phyloP scores from a whole-genome alignment of 2,888 invertebrate genomes.

The Drosophila subsilvestris region DNA sequence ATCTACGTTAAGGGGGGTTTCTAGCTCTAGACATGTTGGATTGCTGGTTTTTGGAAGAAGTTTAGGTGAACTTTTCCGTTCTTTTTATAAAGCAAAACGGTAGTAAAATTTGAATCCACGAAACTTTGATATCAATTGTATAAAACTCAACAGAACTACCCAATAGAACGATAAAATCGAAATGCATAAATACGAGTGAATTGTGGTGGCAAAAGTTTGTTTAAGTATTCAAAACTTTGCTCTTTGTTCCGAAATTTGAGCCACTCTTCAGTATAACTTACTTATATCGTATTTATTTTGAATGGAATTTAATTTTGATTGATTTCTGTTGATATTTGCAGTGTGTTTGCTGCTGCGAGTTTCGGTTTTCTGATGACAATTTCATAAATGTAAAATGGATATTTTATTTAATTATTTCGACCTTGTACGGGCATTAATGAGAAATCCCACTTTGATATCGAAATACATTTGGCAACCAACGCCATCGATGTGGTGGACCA shows the following conservation, averaged over 20 bases:
- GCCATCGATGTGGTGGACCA: conserved; percentile 32
- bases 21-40: no score
- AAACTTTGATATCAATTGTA: no score
- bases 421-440: conserved; percentile 36
- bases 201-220: no score
- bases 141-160: not conserved
- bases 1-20: conserved; percentile 10
- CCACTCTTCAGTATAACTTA: not conserved
- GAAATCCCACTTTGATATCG: conserved; percentile 18
- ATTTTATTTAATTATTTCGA: conserved; percentile 7
- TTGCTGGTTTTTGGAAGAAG: not conserved
- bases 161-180: not conserved
- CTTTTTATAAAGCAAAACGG: not conserved
- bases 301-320: not conserved
- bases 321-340: not conserved
- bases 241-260: not conserved
- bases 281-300: not conserved
- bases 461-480: conserved; percentile 35
- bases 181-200: not conserved
- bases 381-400: not conserved
- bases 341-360: not conserved
- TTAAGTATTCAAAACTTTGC: no score
- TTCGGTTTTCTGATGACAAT: conserved; percentile 6
- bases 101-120: no score
- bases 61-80: not conserved